A percentile compares a stretch with the other conserved stretches of the same genome.
These are phyloP conservation scores for Molanna angustata DNA, from an alignment of 2,888 invertebrate species.

Conservation along the genomic window DNA sequence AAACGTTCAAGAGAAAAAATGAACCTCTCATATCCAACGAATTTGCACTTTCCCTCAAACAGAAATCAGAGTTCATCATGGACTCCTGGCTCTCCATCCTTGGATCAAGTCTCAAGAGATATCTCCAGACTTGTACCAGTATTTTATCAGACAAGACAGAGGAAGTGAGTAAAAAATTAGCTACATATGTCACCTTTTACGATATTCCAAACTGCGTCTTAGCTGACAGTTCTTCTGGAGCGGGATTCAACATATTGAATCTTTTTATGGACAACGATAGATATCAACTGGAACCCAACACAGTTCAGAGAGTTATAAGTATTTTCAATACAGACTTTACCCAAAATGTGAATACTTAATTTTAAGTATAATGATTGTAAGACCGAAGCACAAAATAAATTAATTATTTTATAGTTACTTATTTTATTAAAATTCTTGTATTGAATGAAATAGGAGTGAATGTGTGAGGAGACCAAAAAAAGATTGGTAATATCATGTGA, in stretches of 20 bases:
- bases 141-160: not conserved
- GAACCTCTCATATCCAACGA: conserved; percentile 59
- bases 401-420: no score
- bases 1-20: conserved; percentile 39
- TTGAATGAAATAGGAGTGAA: no score
- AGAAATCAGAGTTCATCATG: conserved; percentile 53
- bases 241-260: conserved; percentile 35
- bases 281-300: conserved; percentile 37
- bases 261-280: conserved; percentile 38
- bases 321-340: conserved; percentile 14
- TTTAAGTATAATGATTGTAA: no score
- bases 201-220: conserved; percentile 53
- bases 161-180: conserved; percentile 47
- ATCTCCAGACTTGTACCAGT: conserved; percentile 42
- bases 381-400: no score
- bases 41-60: conserved; percentile 60
- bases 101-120: conserved; percentile 48
- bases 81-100: conserved; percentile 56
- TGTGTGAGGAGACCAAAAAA: no score
- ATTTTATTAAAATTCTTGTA: no score
- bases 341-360: not conserved
- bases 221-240: conserved; percentile 20
- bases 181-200: conserved; percentile 57
- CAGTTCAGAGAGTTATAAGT: conserved; percentile 36
- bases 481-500: no score